These are phyloP conservation scores for Subanguina moxae DNA, from an alignment of 1,140 invertebrate species.

Conservation along the genomic window DNA sequence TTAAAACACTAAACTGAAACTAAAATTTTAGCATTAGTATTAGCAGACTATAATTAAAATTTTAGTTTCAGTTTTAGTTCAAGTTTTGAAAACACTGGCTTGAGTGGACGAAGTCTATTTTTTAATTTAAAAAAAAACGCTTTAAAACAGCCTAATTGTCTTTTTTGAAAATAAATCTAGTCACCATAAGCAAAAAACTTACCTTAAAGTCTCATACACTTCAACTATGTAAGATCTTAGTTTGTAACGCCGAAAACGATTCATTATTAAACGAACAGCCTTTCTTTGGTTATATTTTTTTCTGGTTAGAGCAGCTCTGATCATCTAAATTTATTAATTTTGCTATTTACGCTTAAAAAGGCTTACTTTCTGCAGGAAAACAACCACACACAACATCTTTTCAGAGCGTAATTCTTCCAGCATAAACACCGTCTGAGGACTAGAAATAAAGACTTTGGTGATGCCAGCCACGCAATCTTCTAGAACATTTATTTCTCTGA, in stretches of 20 bases:
- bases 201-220: slow-evolving; percentile 68
- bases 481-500: slow-evolving; percentile 73
- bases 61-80: too few relatives aligned
- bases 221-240: slow-evolving; percentile 73
- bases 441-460: slow-evolving; percentile 88
- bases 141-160: too few relatives aligned
- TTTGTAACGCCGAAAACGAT: slow-evolving; percentile 79
- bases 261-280: slow-evolving; percentile 76
- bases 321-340: too few relatives aligned
- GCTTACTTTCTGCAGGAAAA: slow-evolving; percentile 80
- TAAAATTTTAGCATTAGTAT: too few relatives aligned
- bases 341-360: background rate
- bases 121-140: too few relatives aligned
- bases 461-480: slow-evolving; percentile 86
- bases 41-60: too few relatives aligned
- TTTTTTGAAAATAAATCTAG: too few relatives aligned
- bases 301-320: slow-evolving; percentile 77
- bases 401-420: slow-evolving; percentile 70
- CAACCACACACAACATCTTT: slow-evolving; percentile 80
- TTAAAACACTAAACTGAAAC: too few relatives aligned
- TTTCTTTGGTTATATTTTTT: slow-evolving; percentile 76
- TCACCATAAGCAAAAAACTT: slow-evolving; percentile 30
- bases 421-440: slow-evolving; percentile 79
- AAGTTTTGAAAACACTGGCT: too few relatives aligned
- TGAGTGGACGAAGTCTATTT: too few relatives aligned